Conservation (phyloP, 1,140 invertebrate species). For the Whitmania pigra region DNA sequence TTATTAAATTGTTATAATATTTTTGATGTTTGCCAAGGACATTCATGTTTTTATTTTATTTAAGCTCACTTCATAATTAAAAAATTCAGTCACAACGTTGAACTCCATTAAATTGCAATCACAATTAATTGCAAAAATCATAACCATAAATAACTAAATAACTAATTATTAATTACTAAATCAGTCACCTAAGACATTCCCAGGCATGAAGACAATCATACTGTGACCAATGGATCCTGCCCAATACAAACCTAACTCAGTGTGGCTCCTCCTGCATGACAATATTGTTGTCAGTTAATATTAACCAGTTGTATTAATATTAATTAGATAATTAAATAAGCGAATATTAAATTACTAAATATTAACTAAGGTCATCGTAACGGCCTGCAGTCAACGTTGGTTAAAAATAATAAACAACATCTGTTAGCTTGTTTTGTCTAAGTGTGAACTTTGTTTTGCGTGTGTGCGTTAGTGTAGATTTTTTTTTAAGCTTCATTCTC, state of each 20-base stretch:
- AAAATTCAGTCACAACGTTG: neutral
- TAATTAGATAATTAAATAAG: neutral
- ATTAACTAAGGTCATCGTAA: neutral
- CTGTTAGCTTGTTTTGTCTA: too few relatives aligned
- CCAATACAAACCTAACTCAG: constrained; percentile 36
- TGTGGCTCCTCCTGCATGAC: constrained; percentile 30
- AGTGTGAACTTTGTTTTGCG: too few relatives aligned
- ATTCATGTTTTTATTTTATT: too few relatives aligned
- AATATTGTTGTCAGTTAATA: too few relatives aligned
- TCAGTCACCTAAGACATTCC: constrained; percentile 31
- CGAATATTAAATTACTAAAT: too few relatives aligned
- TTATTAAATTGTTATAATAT: too few relatives aligned
- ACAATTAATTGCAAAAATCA: too few relatives aligned
- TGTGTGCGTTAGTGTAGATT: too few relatives aligned
- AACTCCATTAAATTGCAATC: neutral
- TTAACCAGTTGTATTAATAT: too few relatives aligned
- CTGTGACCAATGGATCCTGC: constrained; percentile 35
- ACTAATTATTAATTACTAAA: neutral
- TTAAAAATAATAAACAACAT: neutral
- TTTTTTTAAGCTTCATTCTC: too few relatives aligned
- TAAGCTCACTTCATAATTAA: neutral
- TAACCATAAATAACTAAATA: too few relatives aligned
- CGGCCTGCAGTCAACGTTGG: neutral
- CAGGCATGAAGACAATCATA: constrained; percentile 35
- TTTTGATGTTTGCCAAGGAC: too few relatives aligned